These are phyloP conservation scores for Neoitamus cyanurus DNA, from an alignment of 2,888 invertebrate species.

Conservation along the genomic window DNA sequence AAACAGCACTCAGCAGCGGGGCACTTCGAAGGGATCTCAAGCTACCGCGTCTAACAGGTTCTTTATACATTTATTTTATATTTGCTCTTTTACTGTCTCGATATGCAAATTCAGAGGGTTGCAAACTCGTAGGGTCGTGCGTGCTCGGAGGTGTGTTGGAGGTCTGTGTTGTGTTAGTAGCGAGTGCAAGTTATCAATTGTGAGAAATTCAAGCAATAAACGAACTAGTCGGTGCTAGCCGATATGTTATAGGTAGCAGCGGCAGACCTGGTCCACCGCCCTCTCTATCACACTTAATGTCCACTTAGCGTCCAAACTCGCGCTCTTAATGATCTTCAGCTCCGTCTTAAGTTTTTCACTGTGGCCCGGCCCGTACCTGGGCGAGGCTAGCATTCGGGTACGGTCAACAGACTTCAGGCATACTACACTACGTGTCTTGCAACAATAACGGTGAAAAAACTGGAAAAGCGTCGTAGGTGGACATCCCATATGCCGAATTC, in stretches of 20 bases:
- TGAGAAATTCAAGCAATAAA: neutral
- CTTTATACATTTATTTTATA: constrained; percentile 64
- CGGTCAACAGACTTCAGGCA: neutral
- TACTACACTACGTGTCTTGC: constrained; percentile 30
- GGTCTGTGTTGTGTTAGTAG: neutral
- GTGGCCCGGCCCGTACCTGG: neutral
- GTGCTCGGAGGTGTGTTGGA: neutral
- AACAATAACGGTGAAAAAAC: constrained; percentile 27
- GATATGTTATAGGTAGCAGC: neutral
- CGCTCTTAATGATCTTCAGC: neutral
- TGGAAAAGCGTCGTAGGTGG: neutral
- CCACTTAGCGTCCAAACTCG: neutral
- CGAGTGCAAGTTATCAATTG: neutral
- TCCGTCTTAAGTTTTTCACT: neutral
- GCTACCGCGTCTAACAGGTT: constrained; percentile 66
- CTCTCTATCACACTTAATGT: neutral
- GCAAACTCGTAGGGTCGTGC: neutral
- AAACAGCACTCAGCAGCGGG: constrained; percentile 65
- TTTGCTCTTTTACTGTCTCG: constrained; percentile 25
- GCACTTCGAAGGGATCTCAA: constrained; percentile 67
- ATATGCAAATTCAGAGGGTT: neutral
- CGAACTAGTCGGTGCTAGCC: neutral
- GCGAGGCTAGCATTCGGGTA: neutral
- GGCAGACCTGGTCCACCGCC: neutral
- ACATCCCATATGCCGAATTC: constrained; percentile 1